Evolutionary conservation across 1,140 invertebrate species (phyloP).

Genomic region (Nymphalis io): DNA sequence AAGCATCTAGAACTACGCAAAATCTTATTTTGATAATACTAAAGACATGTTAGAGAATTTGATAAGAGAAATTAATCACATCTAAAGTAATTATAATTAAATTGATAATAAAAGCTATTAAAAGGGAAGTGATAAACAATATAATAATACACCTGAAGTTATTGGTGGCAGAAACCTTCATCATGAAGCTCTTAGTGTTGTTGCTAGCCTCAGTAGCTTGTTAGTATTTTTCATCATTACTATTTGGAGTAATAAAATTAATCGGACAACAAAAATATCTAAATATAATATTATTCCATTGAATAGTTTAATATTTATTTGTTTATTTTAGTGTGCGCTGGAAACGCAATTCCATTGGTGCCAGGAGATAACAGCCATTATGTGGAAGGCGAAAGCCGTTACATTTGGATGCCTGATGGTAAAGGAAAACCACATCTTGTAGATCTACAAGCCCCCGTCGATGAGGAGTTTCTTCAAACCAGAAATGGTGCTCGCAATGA

Average conservation of each 20-base stretch:
- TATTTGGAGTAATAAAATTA: conserved; percentile 8
- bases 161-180: not conserved
- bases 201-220: not conserved
- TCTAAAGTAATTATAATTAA: not conserved
- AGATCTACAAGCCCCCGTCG: conserved; percentile 46
- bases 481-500: conserved; percentile 53
- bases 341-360: conserved; percentile 39
- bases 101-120: not conserved
- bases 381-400: conserved; percentile 55
- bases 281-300: not conserved
- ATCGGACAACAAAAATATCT: conserved; percentile 40
- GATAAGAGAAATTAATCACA: not conserved
- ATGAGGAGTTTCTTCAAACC: conserved; percentile 19
- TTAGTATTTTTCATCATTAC: not conserved
- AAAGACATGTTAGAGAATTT: not conserved
- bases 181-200: not conserved
- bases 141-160: not conserved
- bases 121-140: not conserved
- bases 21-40: no score
- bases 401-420: conserved; percentile 54
- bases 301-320: not conserved
- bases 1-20: no score
- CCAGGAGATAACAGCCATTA: conserved; percentile 58
- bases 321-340: conserved; percentile 44
- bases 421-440: conserved; percentile 48